Base-by-base conservation (phyloP, 2,888 invertebrate species). In the Hirtodrosophila alboralis region DNA sequence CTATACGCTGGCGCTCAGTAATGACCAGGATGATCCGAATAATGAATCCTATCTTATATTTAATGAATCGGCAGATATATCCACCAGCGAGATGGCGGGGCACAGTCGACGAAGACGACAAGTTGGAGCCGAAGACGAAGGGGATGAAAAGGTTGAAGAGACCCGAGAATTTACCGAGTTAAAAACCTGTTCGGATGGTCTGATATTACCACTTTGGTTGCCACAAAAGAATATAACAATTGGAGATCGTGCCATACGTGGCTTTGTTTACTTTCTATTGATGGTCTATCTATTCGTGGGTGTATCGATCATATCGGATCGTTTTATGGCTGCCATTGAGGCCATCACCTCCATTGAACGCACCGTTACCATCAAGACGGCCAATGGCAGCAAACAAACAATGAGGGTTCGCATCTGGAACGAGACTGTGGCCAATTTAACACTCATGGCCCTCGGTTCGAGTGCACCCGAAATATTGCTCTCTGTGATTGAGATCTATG, bases 271-370 rank as follows among this genome's bases (percentile, higher is more conserved):
- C 92, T 97, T 99, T 91, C 78, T 96, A 44, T 91, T 93, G 38
- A 93, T 99, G 91, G 92, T 96, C 84, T 99, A 98, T 91, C 94
- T 99, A 90, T 99, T 99, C 92, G 96, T 99, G 89, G 99, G 99
- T 53, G 98, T 99, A 37, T 98, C 99, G 78, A 98, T 99, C 90
- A 96, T 99, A 73, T 98, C 99, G 76, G 99, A 99, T 90, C 95
- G 98, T 59, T 99, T 99, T 92, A 99, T 99, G 99, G 97, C 98
- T 33, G 96, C 98, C 84, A 99, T 99, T 90, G 99, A 99, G 93
- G 98, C 98, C 75, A 99, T 99, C 90, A 99, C 99, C 47, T 98
- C 98, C 0, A 95, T 98, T 90, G 99, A 99, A 90, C 96, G 97
- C 85, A 97, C 98, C 90, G 95, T 99, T 86, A 94, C 95, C 84